A percentile compares a stretch with the other conserved stretches of the same genome.
These are phyloP conservation scores for Proterorhinus semilunaris DNA, from an alignment of 2,113 vertebrate genomes.

Conservation along the genomic window DNA sequence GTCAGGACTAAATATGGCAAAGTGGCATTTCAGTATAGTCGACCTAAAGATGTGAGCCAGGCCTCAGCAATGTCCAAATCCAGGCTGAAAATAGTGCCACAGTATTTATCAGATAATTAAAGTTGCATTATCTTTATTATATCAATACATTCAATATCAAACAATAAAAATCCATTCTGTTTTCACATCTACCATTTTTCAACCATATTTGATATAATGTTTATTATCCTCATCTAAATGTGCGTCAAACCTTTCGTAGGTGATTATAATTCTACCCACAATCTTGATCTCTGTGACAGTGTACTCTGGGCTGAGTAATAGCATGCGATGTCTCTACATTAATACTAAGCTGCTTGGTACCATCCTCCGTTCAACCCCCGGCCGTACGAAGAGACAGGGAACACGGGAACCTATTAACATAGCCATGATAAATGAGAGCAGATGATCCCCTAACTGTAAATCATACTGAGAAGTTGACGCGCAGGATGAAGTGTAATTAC, in stretches of 20 bases:
- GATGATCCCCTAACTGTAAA: constrained; percentile 57
- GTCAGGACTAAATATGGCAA: too few relatives aligned
- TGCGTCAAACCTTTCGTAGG: neutral
- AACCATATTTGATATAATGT: too few relatives aligned
- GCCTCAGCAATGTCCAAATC: too few relatives aligned
- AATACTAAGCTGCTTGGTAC: constrained; percentile 46
- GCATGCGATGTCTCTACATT: constrained; percentile 36
- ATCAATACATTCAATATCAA: too few relatives aligned
- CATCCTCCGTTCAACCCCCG: constrained; percentile 38
- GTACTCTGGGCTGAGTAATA: constrained; percentile 51
- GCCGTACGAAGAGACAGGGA: constrained; percentile 37
- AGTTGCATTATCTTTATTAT: too few relatives aligned
- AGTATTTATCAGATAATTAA: too few relatives aligned
- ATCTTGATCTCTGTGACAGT: constrained; percentile 38
- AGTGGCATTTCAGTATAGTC: too few relatives aligned
- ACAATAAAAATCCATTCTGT: too few relatives aligned
- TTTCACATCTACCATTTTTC: too few relatives aligned
- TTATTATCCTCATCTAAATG: neutral
- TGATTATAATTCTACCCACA: constrained; percentile 31
- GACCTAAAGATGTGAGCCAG: too few relatives aligned
- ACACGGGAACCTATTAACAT: constrained; percentile 54
- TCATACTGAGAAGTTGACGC: constrained; percentile 56
- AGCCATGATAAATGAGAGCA: constrained; percentile 58
- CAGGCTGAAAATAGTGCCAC: too few relatives aligned
- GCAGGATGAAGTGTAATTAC: constrained; percentile 46